These are phyloP conservation scores for Pollimyrus isidori DNA, from an alignment of 2,113 vertebrate genomes.

Conservation along the genomic window DNA sequence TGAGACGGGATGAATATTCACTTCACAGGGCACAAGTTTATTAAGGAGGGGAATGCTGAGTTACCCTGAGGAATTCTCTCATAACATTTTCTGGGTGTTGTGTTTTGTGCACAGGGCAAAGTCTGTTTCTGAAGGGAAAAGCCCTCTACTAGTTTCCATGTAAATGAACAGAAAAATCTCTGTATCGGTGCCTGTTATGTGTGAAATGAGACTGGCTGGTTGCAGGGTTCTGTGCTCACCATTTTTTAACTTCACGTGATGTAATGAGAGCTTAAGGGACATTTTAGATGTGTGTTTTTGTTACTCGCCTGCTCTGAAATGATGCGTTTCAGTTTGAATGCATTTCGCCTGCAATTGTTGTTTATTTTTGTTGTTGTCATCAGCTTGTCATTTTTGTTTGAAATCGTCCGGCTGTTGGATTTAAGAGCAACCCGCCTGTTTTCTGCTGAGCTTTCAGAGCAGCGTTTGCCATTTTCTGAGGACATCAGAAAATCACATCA, in stretches of 20 bases:
- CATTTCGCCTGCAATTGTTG: not conserved
- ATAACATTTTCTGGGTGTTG: not conserved
- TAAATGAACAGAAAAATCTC: not conserved
- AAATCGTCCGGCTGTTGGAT: not conserved
- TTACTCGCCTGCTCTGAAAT: not conserved
- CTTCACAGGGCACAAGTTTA: not conserved
- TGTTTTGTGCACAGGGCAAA: not conserved
- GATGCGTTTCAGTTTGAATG: not conserved
- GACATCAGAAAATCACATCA: not conserved
- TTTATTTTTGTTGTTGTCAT: not conserved
- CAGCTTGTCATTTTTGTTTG: not conserved
- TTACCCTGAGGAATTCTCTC: not conserved
- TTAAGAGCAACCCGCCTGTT: not conserved
- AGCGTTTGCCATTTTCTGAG: not conserved
- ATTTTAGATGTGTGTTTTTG: not conserved
- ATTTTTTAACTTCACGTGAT: not conserved
- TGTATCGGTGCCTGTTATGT: not conserved
- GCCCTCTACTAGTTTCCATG: not conserved
- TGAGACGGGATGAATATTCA: constrained; percentile 9
- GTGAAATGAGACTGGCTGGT: not conserved
- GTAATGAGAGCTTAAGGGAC: not conserved
- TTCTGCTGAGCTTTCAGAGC: not conserved
- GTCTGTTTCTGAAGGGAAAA: not conserved
- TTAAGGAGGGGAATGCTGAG: not conserved
- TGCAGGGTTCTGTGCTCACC: not conserved